phyloP scores from a whole-genome alignment of 2,113 vertebrate genomes.

The Strix uralensis region DNA sequence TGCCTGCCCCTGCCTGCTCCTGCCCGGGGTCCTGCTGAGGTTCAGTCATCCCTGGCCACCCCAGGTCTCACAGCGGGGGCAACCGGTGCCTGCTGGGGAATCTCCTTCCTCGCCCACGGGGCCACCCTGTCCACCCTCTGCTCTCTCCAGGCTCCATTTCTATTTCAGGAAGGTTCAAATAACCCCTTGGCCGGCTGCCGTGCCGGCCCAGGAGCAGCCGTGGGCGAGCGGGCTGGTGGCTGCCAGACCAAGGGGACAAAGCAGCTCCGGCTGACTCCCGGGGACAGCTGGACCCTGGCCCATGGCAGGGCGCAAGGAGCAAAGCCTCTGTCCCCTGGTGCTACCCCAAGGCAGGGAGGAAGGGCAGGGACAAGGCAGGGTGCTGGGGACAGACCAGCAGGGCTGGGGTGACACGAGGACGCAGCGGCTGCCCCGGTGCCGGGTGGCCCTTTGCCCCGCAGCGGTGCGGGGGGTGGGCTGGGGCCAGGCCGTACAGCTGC shows the following conservation, averaged over 20 bases:
- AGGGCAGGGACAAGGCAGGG: neutral
- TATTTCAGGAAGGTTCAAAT: constrained; percentile 38
- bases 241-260: neutral
- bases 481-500: neutral
- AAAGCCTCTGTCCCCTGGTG: neutral
- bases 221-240: neutral
- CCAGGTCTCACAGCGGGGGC: accelerated
- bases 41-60: accelerated
- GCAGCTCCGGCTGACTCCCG: neutral
- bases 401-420: neutral
- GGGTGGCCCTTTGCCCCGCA: accelerated
- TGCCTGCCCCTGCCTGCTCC: neutral
- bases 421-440: accelerated
- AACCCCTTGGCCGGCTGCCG: neutral
- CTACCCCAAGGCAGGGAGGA: neutral
- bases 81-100: accelerated
- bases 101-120: accelerated
- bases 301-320: accelerated
- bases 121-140: neutral
- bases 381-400: neutral
- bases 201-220: neutral
- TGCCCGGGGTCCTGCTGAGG: neutral
- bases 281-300: neutral
- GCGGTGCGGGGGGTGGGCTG: neutral
- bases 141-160: neutral